Conservation (phyloP, 2,797 vertebrate genomes). For the Hoplostethus mediterraneus region DNA sequence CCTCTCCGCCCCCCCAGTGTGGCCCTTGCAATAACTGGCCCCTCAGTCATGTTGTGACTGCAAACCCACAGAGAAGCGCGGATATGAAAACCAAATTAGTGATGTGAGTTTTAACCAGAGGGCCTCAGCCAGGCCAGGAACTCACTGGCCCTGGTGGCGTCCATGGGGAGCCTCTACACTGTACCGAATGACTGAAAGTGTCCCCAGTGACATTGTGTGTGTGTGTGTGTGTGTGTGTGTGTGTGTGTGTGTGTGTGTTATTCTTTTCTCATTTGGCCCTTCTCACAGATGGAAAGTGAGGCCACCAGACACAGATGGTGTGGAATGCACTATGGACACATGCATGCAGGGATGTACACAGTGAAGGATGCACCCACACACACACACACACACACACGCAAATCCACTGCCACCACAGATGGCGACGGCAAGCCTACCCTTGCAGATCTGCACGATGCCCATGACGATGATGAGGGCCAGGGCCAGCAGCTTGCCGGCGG, state of each 20-base stretch:
- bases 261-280: neutral
- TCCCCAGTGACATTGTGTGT: conserved; percentile 45
- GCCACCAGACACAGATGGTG: neutral
- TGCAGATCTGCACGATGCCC: conserved; percentile 95
- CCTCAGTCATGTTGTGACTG: conserved; percentile 65
- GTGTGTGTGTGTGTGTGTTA: neutral
- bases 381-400: neutral
- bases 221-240: conserved; percentile 2
- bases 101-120: conserved; percentile 60
- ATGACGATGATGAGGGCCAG: conserved; percentile 93
- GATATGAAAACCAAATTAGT: conserved; percentile 59
- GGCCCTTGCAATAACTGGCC: conserved; percentile 69
- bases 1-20: conserved; percentile 4
- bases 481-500: conserved; percentile 93
- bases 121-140: conserved; percentile 51
- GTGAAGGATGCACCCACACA: neutral
- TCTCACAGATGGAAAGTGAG: conserved; percentile 1
- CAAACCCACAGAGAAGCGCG: conserved; percentile 58
- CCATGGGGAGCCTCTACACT: conserved; percentile 14
- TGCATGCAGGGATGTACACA: neutral
- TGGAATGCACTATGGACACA: neutral
- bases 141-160: conserved; percentile 54
- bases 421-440: conserved; percentile 79
- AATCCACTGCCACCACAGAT: conserved; percentile 9
- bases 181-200: conserved; percentile 3